Evolutionary conservation across 2,888 invertebrate genomes (phyloP).

Genomic region (Allolobophora icterica): DNA sequence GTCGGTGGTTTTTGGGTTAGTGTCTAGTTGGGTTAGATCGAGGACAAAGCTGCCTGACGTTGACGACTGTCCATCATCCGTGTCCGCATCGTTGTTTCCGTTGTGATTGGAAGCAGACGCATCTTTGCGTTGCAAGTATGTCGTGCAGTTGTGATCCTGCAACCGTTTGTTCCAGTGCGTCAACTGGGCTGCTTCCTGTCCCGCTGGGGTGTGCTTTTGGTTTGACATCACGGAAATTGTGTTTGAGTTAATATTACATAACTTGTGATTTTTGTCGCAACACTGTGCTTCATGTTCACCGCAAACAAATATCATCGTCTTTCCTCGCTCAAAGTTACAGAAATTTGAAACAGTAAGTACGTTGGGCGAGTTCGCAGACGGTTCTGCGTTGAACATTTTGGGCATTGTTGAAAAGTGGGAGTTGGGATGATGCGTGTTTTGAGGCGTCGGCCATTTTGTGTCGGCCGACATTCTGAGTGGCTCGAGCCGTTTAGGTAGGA

Average conservation of each 20-base stretch:
- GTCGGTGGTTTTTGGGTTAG: neutral
- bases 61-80: constrained; percentile 23
- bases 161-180: neutral
- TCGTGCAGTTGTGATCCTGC: neutral
- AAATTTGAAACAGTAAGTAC: neutral
- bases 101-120: neutral
- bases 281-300: neutral
- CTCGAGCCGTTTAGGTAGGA: neutral
- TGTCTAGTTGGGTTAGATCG: neutral
- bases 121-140: neutral
- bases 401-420: neutral
- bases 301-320: neutral
- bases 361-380: neutral
- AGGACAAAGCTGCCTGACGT: neutral
- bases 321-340: constrained; percentile 17
- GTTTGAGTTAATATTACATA: neutral
- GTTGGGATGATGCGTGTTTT: neutral
- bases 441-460: neutral
- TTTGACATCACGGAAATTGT: constrained; percentile 17
- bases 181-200: neutral
- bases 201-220: neutral
- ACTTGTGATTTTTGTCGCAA: neutral
- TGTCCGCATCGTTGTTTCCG: neutral
- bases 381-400: neutral
- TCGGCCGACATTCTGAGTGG: neutral